Percentiles rank a stretch among this genome's conserved stretches.
These are phyloP conservation scores for Tetrao urogallus DNA, from an alignment of 2,113 vertebrate genomes.

Conservation along the genomic window DNA sequence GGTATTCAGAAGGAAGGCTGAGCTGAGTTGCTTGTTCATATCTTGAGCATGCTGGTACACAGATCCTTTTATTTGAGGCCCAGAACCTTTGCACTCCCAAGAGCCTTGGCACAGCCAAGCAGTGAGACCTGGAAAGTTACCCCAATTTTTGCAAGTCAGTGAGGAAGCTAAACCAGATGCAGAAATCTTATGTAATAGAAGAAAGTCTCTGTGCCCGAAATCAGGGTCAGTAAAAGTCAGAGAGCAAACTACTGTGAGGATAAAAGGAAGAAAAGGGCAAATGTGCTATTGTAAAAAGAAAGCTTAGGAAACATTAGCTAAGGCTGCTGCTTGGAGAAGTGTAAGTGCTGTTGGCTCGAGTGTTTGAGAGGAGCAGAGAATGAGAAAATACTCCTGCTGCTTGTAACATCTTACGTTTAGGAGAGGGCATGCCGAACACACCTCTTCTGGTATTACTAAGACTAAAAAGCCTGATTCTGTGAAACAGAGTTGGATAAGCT, in stretches of 20 bases:
- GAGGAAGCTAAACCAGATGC: not conserved
- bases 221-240: not conserved
- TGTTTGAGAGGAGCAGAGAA: not conserved
- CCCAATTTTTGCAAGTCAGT: not conserved
- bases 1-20: not conserved
- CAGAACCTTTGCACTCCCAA: not conserved
- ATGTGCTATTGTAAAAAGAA: not conserved
- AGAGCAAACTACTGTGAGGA: not conserved
- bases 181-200: not conserved
- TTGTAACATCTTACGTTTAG: not conserved
- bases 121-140: not conserved
- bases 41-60: not conserved
- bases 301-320: not conserved
- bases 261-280: not conserved
- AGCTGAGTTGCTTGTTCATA: rapidly evolving
- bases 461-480: not conserved
- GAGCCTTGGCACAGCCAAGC: not conserved
- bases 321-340: not conserved
- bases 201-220: not conserved
- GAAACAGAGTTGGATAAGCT: too few relatives aligned
- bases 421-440: not conserved
- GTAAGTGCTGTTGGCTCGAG: not conserved
- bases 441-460: not conserved
- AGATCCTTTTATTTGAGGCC: not conserved
- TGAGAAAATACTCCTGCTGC: not conserved